A percentile compares a stretch with the other conserved stretches of the same genome.
These are phyloP conservation scores for Thera obeliscata DNA, from an alignment of 2,888 invertebrate genomes.

Conservation along the genomic window DNA sequence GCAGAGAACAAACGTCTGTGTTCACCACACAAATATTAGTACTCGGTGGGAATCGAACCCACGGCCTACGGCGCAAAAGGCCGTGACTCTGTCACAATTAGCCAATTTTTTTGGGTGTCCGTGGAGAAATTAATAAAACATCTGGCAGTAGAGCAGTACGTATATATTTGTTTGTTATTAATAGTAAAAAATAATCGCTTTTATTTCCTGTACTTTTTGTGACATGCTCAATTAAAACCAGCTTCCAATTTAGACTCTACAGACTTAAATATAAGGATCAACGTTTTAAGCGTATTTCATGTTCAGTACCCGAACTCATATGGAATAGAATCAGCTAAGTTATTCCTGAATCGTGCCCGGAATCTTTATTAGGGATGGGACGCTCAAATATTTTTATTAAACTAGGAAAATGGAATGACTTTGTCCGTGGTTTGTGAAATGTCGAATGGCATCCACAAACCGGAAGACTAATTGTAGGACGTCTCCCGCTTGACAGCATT, in stretches of 20 bases:
- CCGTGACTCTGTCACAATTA: no score
- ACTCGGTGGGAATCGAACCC: no score
- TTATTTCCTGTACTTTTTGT: neutral
- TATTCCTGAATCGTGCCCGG: constrained; percentile 26
- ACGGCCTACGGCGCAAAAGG: no score
- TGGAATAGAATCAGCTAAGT: constrained; percentile 22
- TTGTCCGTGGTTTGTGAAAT: neutral
- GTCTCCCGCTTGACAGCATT: no score
- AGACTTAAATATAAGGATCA: neutral
- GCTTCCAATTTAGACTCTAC: neutral
- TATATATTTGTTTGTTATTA: no score
- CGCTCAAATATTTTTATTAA: constrained; percentile 25
- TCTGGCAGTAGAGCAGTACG: no score
- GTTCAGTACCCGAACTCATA: constrained; percentile 4
- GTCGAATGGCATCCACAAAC: neutral
- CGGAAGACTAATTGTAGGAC: no score
- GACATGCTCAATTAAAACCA: neutral
- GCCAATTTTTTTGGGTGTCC: no score
- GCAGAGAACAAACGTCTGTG: no score
- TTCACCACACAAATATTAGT: no score
- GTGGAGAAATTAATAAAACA: no score
- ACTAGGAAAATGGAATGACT: neutral
- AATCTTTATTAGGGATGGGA: constrained; percentile 21
- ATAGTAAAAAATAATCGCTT: no score
- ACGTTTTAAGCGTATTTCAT: neutral